Evolutionary conservation across 1,140 invertebrate species (phyloP).

Genomic region (Drosophila sulfurigaster): DNA sequence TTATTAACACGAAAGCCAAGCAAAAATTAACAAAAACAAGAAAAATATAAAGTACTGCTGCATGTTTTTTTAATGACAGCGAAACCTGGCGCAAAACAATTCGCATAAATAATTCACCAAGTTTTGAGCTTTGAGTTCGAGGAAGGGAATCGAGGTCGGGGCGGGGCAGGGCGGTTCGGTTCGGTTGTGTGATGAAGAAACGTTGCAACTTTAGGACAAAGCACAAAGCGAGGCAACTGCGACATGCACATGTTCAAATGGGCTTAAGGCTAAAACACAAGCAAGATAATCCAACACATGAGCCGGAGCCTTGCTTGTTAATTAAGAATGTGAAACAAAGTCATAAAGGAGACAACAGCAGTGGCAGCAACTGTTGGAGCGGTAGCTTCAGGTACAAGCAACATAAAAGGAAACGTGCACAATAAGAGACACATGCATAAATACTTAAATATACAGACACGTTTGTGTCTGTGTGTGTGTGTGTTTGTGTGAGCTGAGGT

Average conservation of each 20-base stretch:
- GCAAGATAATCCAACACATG: constrained; percentile 67
- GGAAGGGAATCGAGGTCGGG: background rate
- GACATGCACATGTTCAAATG: constrained; percentile 50
- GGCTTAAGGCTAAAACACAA: constrained; percentile 52
- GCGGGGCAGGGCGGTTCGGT: too few relatives aligned
- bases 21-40: background rate
- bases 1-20: constrained; percentile 1
- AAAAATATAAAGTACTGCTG: background rate
- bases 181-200: too few relatives aligned
- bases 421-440: constrained; percentile 27
- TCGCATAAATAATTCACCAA: constrained; percentile 39
- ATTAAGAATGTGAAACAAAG: constrained; percentile 80
- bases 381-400: constrained; percentile 34
- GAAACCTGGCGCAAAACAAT: constrained; percentile 15
- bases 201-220: constrained; percentile 40
- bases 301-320: constrained; percentile 70
- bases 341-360: constrained; percentile 69
- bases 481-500: background rate
- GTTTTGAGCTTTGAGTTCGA: background rate
- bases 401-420: constrained; percentile 42
- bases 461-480: background rate
- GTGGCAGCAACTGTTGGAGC: constrained; percentile 32
- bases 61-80: constrained; percentile 23
- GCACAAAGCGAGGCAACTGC: constrained; percentile 38
- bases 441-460: constrained; percentile 10